A percentile compares a stretch with the other conserved stretches of the same genome.
phyloP scores from a whole-genome alignment of 1,140 invertebrate genomes.

The Dinothrombium tinctorium region DNA sequence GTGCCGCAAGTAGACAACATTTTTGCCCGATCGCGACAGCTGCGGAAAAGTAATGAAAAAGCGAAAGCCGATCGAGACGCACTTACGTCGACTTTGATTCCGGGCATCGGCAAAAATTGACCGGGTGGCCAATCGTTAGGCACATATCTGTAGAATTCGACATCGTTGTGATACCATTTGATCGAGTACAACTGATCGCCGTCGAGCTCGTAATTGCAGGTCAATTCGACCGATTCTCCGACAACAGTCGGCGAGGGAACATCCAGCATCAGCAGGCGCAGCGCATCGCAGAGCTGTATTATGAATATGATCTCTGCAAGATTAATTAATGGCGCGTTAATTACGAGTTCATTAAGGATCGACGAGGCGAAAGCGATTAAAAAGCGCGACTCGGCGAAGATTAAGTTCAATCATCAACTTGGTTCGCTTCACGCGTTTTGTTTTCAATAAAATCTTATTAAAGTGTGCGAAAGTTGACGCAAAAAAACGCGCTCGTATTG shows the following conservation, averaged over 20 bases:
- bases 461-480: too few species aligned
- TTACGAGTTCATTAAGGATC: too few species aligned
- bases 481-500: too few species aligned
- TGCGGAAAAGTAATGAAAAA: background rate
- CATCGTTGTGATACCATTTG: conserved; percentile 21
- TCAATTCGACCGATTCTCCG: conserved; percentile 14
- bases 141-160: conserved; percentile 21
- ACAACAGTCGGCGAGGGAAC: conserved; percentile 3
- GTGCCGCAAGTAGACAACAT: conserved; percentile 1
- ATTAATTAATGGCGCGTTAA: too few species aligned
- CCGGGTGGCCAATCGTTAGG: conserved; percentile 12
- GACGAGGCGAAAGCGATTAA: too few species aligned
- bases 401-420: too few species aligned
- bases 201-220: conserved; percentile 14
- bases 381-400: too few species aligned
- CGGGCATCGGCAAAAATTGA: conserved; percentile 10
- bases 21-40: background rate
- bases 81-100: conserved; percentile 13
- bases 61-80: background rate
- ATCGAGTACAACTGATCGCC: conserved; percentile 15
- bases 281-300: background rate
- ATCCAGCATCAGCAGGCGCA: conserved; percentile 1
- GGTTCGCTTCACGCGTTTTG: too few species aligned
- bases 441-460: too few species aligned
- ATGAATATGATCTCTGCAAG: too few species aligned